Evolutionary conservation across 2,888 invertebrate species (phyloP), one percentile per base, ranked within the genome.

Genomic region (Diloba caeruleocephala): DNA sequence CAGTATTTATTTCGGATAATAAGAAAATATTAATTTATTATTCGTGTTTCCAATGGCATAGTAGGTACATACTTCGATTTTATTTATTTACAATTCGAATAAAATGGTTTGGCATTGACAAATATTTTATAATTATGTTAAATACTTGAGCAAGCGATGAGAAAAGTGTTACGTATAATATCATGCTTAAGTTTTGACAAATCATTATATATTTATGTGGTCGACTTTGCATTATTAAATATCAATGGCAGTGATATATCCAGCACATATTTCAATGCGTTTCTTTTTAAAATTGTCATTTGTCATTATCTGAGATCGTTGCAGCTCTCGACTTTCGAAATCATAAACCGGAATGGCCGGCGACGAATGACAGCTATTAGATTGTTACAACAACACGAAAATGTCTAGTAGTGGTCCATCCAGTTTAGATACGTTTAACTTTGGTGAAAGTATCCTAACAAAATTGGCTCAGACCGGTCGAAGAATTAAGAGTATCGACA

Each of bases 251-350:
- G 51, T 58, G 58, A 68, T 61, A 43, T 55, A 63, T 54, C 33
- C 46, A 36, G 34, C 51, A 13, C 38, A 63, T 65, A 59, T 60
- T 53, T 65, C 43, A 54, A 64, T 64, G 50, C 13, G 49, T 58
- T 66, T 59, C 46, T 37, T 74, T 79, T 78, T 78, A 69, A 68
- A 79, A 73, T 67, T 78, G 77, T 76, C 76, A 78, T 81, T 72
- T 74, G 71, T 82, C 75, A 77, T 76, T 83, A 82, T 78, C 78
- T 63, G 75, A 76, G 74, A 62, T 70, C 54, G 57, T 56, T 44
- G 66, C 67, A 50, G 59, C 72, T 80, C 62, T 71, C 77, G 56
- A 81, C 87, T 89, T 89, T 89, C 89, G 79, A 87, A 88, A 87
- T 68, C 75, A 70, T 71, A 74, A 82, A 84, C 85, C 84, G 82